Percentiles rank a stretch among this genome's conserved stretches.
These are phyloP conservation scores for Congeria kusceri DNA, from an alignment of 2,888 invertebrate species.

Conservation along the genomic window DNA sequence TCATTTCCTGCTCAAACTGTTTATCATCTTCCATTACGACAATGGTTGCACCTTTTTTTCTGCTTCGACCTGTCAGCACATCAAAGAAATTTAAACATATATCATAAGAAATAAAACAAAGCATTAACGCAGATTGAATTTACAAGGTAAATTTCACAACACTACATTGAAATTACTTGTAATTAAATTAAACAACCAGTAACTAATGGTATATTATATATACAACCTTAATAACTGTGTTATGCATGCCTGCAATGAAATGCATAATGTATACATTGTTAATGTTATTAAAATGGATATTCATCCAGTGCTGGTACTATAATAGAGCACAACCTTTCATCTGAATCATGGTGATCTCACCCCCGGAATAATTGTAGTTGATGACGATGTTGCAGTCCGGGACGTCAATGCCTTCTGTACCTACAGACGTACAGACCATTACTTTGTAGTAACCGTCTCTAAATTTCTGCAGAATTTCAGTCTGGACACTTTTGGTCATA, in stretches of 20 bases:
- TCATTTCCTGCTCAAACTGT: conserved; percentile 1
- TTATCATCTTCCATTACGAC: conserved; percentile 5
- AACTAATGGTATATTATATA: too few relatives aligned
- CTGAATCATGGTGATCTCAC: conserved; percentile 51
- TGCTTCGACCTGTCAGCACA: conserved; percentile 20
- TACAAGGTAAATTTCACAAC: too few relatives aligned
- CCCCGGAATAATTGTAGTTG: conserved; percentile 47
- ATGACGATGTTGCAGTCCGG: conserved; percentile 53
- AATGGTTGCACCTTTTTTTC: conserved; percentile 10
- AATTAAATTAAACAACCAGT: too few relatives aligned
- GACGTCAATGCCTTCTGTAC: conserved; percentile 54
- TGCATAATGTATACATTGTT: too few relatives aligned
- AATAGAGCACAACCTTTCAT: conserved; percentile 39
- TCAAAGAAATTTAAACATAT: neutral
- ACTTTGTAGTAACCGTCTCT: conserved; percentile 33
- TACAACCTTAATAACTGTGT: too few relatives aligned
- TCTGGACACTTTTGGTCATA: conserved; percentile 46
- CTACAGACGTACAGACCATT: conserved; percentile 55
- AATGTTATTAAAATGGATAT: too few relatives aligned
- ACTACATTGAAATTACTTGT: too few relatives aligned
- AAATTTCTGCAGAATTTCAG: conserved; percentile 33
- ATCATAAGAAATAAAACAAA: too few relatives aligned
- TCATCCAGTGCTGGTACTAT: too few relatives aligned
- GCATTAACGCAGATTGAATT: too few relatives aligned
- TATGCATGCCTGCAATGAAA: too few relatives aligned